Conservation (phyloP, 2,113 vertebrate genomes). For the Laticauda laticaudata region DNA sequence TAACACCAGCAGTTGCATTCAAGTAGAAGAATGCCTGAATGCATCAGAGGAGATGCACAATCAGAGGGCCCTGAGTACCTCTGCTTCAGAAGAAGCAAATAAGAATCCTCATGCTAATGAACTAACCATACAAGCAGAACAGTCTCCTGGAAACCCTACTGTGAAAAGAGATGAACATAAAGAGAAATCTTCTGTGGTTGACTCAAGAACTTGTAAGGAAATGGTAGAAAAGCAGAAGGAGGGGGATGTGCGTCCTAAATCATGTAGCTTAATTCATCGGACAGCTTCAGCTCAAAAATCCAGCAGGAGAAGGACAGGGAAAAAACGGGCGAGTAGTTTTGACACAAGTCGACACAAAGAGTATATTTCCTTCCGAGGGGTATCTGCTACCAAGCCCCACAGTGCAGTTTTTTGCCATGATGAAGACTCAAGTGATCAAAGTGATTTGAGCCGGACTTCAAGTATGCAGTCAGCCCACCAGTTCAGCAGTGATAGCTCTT, state of each 20-base stretch:
- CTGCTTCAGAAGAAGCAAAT: conserved; percentile 91
- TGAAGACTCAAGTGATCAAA: conserved; percentile 95
- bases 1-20: conserved; percentile 44
- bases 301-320: conserved; percentile 82
- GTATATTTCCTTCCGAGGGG: conserved; percentile 81
- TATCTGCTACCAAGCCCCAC: conserved; percentile 85
- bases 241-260: conserved; percentile 78
- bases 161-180: conserved; percentile 67
- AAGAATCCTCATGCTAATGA: conserved; percentile 98
- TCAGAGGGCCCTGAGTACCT: conserved; percentile 72
- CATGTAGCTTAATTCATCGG: conserved; percentile 81
- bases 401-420: conserved; percentile 86
- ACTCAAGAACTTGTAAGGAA: conserved; percentile 70
- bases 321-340: conserved; percentile 97
- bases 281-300: conserved; percentile 76
- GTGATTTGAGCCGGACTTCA: conserved; percentile 92
- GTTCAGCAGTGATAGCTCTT: conserved; percentile 93
- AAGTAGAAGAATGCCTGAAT: conserved; percentile 57
- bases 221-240: conserved; percentile 72
- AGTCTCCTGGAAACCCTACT: conserved; percentile 55
- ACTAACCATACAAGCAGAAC: conserved; percentile 74
- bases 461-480: conserved; percentile 90
- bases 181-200: conserved; percentile 64
- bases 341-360: conserved; percentile 93
- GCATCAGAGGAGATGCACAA: conserved; percentile 55